Evolutionary conservation across 2,888 invertebrate genomes (phyloP).

Genomic region (Xanthia togata): DNA sequence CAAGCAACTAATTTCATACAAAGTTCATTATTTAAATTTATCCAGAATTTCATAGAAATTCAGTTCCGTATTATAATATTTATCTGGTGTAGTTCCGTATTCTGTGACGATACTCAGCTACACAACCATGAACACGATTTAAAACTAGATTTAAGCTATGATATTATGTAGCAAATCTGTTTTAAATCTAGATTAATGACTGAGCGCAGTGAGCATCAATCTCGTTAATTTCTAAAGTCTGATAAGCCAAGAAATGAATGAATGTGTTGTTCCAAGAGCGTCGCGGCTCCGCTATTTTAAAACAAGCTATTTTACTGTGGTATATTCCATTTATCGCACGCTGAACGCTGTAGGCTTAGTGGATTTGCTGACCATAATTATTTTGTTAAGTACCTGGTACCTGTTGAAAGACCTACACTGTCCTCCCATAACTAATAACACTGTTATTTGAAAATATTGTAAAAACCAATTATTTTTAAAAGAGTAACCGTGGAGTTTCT

Average conservation of each 20-base stretch:
- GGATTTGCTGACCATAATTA: too few relatives aligned
- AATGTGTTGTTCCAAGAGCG: neutral
- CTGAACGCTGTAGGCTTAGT: too few relatives aligned
- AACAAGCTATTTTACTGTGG: neutral
- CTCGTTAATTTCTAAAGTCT: neutral
- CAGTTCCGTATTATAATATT: neutral
- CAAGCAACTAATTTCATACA: too few relatives aligned
- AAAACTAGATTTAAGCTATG: conserved; percentile 7
- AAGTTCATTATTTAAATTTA: neutral
- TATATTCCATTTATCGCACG: too few relatives aligned
- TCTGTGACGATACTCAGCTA: neutral
- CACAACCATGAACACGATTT: neutral
- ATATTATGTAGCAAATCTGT: conserved; percentile 18
- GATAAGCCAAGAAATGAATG: conserved; percentile 8
- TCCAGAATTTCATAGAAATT: too few relatives aligned
- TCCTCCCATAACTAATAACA: too few relatives aligned
- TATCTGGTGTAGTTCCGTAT: neutral
- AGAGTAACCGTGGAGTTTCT: too few relatives aligned
- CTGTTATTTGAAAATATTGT: too few relatives aligned
- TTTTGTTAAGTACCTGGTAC: too few relatives aligned
- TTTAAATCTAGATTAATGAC: conserved; percentile 19
- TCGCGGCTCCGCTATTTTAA: neutral
- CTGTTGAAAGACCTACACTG: too few relatives aligned
- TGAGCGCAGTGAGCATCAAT: too few relatives aligned
- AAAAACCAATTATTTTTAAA: too few relatives aligned